These are phyloP conservation scores for Apolygus lucorum DNA, from an alignment of 1,140 invertebrate species.

Conservation along the genomic window DNA sequence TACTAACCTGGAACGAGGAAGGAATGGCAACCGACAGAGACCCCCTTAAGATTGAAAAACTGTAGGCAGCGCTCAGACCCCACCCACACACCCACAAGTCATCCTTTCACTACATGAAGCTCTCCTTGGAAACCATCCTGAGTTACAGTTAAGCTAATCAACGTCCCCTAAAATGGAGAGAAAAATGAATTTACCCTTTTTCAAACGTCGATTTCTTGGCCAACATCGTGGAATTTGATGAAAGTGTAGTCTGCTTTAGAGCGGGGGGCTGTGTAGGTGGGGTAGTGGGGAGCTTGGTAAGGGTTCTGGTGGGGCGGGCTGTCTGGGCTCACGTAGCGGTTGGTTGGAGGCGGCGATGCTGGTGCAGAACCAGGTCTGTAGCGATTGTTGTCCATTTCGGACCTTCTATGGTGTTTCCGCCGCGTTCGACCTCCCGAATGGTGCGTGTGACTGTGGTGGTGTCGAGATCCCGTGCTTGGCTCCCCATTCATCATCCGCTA, in stretches of 20 bases:
- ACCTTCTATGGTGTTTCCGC: constrained; percentile 14
- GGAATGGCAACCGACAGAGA: too few species aligned
- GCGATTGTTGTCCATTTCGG: constrained; percentile 8
- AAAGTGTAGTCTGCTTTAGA: constrained; percentile 59
- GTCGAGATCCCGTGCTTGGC: constrained; percentile 13
- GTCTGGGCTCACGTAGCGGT: constrained; percentile 1
- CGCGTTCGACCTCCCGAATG: not conserved
- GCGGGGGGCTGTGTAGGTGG: constrained; percentile 35
- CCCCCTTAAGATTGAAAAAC: too few species aligned
- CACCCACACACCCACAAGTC: too few species aligned
- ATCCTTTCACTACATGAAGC: too few species aligned
- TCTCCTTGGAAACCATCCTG: too few species aligned
- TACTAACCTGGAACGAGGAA: too few species aligned
- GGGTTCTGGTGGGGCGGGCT: constrained; percentile 2
- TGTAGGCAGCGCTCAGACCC: too few species aligned
- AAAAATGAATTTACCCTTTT: constrained; percentile 4
- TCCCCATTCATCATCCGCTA: constrained; percentile 19
- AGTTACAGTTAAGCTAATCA: too few species aligned
- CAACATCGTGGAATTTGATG: constrained; percentile 66
- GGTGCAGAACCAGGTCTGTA: constrained; percentile 2
- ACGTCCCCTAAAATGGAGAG: too few species aligned
- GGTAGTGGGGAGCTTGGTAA: constrained; percentile 28
- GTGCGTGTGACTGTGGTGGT: constrained; percentile 10
- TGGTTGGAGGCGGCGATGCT: not conserved
- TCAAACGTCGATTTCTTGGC: constrained; percentile 67